Conservation (phyloP, 2,888 invertebrate genomes). For the Lymantria dispar region DNA sequence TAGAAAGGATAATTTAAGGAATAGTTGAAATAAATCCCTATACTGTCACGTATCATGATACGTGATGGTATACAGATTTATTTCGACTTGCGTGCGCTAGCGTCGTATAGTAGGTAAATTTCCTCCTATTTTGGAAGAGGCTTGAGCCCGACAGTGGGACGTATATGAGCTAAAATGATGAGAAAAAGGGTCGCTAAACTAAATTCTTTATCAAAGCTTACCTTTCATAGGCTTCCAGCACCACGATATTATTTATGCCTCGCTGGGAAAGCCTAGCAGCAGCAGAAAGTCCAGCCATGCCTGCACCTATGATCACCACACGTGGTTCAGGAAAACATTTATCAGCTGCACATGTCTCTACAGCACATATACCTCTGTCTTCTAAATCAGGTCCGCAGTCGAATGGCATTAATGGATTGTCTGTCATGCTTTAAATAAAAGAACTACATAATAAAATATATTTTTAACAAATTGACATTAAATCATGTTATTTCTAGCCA, state of each 20-base stretch:
- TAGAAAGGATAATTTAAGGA: too few species aligned
- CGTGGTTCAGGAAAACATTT: conserved; percentile 78
- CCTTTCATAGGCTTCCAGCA: conserved; percentile 90
- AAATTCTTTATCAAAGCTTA: conserved; percentile 42
- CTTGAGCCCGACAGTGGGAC: too few species aligned
- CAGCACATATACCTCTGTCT: conserved; percentile 58
- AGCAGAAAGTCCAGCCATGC: conserved; percentile 90
- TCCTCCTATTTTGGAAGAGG: too few species aligned
- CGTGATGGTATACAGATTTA: too few species aligned
- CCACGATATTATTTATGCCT: conserved; percentile 86
- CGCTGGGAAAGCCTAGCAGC: conserved; percentile 87
- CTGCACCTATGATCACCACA: conserved; percentile 90
- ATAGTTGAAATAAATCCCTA: too few species aligned
- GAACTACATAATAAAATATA: neutral
- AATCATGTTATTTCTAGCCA: conserved; percentile 14
- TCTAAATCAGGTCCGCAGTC: conserved; percentile 58
- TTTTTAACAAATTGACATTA: neutral
- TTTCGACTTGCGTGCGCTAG: too few species aligned
- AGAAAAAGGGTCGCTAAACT: conserved; percentile 12
- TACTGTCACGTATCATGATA: too few species aligned
- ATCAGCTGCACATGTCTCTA: conserved; percentile 55
- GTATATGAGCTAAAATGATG: neutral
- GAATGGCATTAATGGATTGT: conserved; percentile 36
- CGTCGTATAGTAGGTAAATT: too few species aligned
- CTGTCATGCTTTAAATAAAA: conserved; percentile 6